Base-by-base conservation (phyloP, 2,113 vertebrate species). In the Gasterosteus nipponicus region DNA sequence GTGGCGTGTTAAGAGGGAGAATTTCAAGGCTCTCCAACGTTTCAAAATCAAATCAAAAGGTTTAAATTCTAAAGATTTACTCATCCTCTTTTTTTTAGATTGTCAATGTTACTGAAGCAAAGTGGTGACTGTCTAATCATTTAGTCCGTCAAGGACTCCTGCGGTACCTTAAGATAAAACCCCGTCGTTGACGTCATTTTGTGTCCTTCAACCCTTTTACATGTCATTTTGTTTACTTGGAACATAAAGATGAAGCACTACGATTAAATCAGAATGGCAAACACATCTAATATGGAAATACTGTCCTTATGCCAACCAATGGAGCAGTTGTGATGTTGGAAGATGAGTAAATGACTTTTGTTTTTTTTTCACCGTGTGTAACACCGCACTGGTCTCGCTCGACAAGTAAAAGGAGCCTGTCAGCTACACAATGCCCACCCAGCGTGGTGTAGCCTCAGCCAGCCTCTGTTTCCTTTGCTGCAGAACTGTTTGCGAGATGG, bases 381-480 rank as follows among this genome's bases (percentile, higher is more conserved):
- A 67, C 8, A 31, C 16, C 33, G 3, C 35, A 59, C 19, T 1
- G 14, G n/a, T 65, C 67, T 61, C 33, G 49, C 39, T 46, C 53
- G 39, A n/a, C 58, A 66, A 41, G 60, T 57, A 18, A 60, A 82
- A 78, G 26, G 31, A 67, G 11, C 54, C 79, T 88, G 87, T 84
- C 89, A 87, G 65, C 73, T 29, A 62, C 78, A 87, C 78, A 72
- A 70, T 75, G 61, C 64, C 3, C 58, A 59, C 38, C 77, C 63
- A 51, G 72, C 38, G 5, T 58, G 72, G 69, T 60, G 70, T 84
- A 74, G 67, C 88, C 82, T 78, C 75, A 75, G 77, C 64, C 75
- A 76, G 70, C 62, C 85, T 82, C 67, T 77, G 85, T 80, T 83
- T 86, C 82, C 82, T 71, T 68, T 90, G 73, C 81, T 73, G 78